Evolutionary conservation across 2,113 vertebrate species (phyloP), one percentile per base, ranked within the genome.

Genomic region (Eptesicus fuscus): DNA sequence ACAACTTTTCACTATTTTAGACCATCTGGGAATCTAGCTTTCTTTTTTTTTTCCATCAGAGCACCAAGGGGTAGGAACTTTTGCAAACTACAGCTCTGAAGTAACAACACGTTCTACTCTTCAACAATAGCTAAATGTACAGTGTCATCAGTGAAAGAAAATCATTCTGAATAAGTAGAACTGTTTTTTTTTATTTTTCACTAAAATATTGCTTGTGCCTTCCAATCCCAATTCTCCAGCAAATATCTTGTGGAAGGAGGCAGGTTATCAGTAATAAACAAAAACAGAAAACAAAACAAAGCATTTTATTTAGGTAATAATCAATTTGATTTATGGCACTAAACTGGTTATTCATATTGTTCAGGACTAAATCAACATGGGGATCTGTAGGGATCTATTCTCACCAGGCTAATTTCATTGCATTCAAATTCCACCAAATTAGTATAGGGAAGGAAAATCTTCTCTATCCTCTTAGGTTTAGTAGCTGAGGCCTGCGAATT

Each of bases 121-220:
- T 94, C 25, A 86, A 74, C 30, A 93, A 74, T 90, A 87, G 85
- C 91, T 9, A 18, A 70, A 22, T 16, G 9, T 90, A 47, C 10
- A 53, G 9, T 92, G n/a, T 88, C 67, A 96, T 90, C 35, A 88
- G 10, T 63, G 71, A 74, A 25, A 22, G 28, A 88, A 94, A 93
- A 86, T 89, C 22, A 86, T 69, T 91, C 77, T 69, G 11, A 90
- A 42, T 80, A 88, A 90, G 65, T 2, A 63, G 25, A 37, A 25
- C 14, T 63, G 1, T 80, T 93, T 93, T 93, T 93, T 49, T 47
- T 47, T 51, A 51, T 59, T 44, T 69, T 23, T 93, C 65, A 90
- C 49, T 93, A 85, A 94, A 76, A 65, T 87, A 67, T 14, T 71
- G 1, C 10, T 82, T 18, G 61, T 22, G 32, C 4, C 20, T 42